Evolutionary conservation across 1,140 invertebrate genomes (phyloP).

Genomic region (Leptinotarsa texana): DNA sequence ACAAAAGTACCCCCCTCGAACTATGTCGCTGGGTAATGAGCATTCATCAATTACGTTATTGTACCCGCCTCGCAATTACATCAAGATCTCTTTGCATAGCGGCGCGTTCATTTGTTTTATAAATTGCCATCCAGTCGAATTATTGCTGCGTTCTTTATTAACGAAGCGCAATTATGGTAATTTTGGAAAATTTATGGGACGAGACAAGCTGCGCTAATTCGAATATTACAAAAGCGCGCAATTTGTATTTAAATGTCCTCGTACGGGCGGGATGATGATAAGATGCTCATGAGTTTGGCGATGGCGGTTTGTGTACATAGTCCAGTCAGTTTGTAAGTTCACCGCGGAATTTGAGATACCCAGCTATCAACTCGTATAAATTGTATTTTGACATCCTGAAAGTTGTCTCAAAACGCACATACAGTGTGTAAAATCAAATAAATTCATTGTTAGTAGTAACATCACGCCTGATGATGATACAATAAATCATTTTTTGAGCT

Average conservation of each 20-base stretch:
- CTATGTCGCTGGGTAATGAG: slow-evolving; percentile 10
- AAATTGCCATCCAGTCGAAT: slow-evolving; percentile 19
- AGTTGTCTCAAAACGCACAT: no score
- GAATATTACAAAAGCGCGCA: background rate
- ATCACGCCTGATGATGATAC: no score
- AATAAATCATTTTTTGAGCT: no score
- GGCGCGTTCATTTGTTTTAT: slow-evolving; percentile 16
- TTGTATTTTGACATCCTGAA: no score
- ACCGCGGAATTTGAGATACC: no score
- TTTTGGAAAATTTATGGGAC: background rate
- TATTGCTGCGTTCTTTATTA: slow-evolving; percentile 11
- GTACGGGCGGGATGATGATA: no score
- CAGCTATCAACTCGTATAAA: no score
- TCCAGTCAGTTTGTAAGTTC: no score
- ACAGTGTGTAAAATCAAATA: no score
- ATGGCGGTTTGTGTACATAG: no score
- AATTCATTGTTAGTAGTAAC: no score
- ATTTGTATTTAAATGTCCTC: background rate
- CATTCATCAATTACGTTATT: slow-evolving; percentile 15
- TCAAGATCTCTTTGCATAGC: slow-evolving; percentile 14
- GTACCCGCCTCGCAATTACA: slow-evolving; percentile 13
- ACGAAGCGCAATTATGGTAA: slow-evolving; percentile 9
- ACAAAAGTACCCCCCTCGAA: slow-evolving; percentile 6
- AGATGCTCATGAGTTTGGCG: no score
- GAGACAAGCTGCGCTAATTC: background rate